A percentile compares a stretch with the other conserved stretches of the same genome.
phyloP scores from a whole-genome alignment of 2,797 vertebrate species.

The Threskiornis aethiopicus region DNA sequence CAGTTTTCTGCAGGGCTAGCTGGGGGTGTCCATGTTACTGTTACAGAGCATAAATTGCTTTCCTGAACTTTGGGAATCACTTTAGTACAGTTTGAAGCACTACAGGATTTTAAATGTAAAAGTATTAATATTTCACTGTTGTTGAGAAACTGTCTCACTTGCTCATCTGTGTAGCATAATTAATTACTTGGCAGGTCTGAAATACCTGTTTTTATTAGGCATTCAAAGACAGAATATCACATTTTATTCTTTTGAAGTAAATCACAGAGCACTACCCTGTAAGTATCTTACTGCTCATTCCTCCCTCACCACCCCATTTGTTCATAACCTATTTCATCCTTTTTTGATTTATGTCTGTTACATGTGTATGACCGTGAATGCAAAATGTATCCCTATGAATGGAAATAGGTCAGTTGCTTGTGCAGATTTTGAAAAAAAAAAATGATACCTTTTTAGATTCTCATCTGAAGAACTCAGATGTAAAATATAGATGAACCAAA shows the following conservation, averaged over 20 bases:
- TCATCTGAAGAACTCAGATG: slow-evolving; percentile 19
- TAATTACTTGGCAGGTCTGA: slow-evolving; percentile 64
- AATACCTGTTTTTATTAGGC: slow-evolving; percentile 62
- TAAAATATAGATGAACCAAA: slow-evolving; percentile 56
- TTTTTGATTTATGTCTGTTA: slow-evolving; percentile 62
- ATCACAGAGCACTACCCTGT: slow-evolving; percentile 30
- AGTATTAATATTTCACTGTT: slow-evolving; percentile 62
- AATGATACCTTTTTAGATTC: background rate
- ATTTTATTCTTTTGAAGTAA: slow-evolving; percentile 68
- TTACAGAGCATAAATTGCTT: slow-evolving; percentile 49
- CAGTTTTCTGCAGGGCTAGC: slow-evolving; percentile 19
- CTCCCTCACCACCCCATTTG: background rate
- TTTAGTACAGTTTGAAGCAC: slow-evolving; percentile 27
- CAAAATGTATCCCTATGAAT: slow-evolving; percentile 48
- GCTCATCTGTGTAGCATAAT: slow-evolving; percentile 40
- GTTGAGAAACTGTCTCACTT: slow-evolving; percentile 12
- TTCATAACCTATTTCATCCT: slow-evolving; percentile 56
- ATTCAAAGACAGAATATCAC: slow-evolving; percentile 59
- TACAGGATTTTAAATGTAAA: slow-evolving; percentile 56
- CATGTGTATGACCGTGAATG: slow-evolving; percentile 51
- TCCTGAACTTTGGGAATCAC: slow-evolving; percentile 28
- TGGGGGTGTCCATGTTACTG: background rate
- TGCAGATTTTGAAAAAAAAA: slow-evolving; percentile 1
- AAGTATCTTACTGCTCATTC: background rate
- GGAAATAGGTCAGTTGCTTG: slow-evolving; percentile 66